Conservation (phyloP, 2,888 invertebrate genomes). For the Pedicia rivosa region DNA sequence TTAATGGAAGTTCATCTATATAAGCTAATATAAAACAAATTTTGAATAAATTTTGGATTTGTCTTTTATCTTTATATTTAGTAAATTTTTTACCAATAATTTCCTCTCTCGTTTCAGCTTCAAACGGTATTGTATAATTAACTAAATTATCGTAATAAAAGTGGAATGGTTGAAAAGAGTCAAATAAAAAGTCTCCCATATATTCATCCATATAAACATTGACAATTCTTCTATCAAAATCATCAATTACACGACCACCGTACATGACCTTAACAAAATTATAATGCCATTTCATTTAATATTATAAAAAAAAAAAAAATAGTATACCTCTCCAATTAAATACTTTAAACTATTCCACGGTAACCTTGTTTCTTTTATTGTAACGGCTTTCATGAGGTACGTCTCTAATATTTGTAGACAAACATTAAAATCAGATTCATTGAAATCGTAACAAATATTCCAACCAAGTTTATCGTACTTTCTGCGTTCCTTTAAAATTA, state of each 20-base stretch:
- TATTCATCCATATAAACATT: slow-evolving; percentile 86
- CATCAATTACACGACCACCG: slow-evolving; percentile 84
- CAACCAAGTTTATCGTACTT: slow-evolving; percentile 91
- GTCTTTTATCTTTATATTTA: not conserved
- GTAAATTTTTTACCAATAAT: slow-evolving; percentile 53
- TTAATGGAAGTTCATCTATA: slow-evolving; percentile 66
- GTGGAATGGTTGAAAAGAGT: slow-evolving; percentile 80
- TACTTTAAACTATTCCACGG: slow-evolving; percentile 89
- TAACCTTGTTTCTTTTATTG: slow-evolving; percentile 42
- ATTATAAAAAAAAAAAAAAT: too few species aligned
- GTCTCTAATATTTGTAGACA: slow-evolving; percentile 73
- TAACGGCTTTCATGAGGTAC: slow-evolving; percentile 54
- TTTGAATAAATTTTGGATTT: slow-evolving; percentile 1
- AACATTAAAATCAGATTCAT: slow-evolving; percentile 81
- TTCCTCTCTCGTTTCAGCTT: slow-evolving; percentile 42
- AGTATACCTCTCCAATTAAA: slow-evolving; percentile 82
- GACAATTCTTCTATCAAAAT: slow-evolving; percentile 75
- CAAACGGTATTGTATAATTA: slow-evolving; percentile 63
- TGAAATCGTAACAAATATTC: slow-evolving; percentile 89
- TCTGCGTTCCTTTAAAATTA: slow-evolving; percentile 55
- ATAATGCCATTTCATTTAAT: slow-evolving; percentile 30
- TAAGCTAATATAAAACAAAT: slow-evolving; percentile 35
- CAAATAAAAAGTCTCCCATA: slow-evolving; percentile 86
- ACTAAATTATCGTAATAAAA: slow-evolving; percentile 61
- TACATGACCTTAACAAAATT: too few species aligned